These are phyloP conservation scores for Plagodis pulveraria DNA, from an alignment of 2,888 invertebrate species.

Conservation along the genomic window DNA sequence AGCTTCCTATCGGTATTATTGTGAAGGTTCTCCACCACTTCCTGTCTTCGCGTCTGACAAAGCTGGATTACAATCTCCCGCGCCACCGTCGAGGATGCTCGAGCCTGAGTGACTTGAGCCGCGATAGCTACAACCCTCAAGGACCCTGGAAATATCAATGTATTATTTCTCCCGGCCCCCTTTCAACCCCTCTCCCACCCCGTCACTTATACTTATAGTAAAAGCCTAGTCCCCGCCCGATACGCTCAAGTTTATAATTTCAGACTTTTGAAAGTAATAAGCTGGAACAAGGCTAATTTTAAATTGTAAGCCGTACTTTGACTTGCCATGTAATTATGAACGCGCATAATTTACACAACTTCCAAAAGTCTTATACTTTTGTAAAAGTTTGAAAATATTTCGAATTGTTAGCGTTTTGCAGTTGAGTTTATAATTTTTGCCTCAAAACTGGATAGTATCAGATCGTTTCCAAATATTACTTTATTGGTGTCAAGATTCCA, in stretches of 20 bases:
- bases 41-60: conserved; percentile 59
- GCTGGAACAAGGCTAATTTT: conserved; percentile 40
- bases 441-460: too few species aligned
- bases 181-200: conserved; percentile 38
- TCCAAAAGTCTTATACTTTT: not conserved
- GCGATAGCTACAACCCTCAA: conserved; percentile 55
- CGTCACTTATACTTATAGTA: conserved; percentile 45
- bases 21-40: conserved; percentile 52
- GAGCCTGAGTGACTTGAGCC: conserved; percentile 58
- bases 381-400: conserved; percentile 7
- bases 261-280: conserved; percentile 41
- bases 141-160: conserved; percentile 66
- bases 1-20: conserved; percentile 29
- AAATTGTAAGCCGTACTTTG: conserved; percentile 24
- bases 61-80: conserved; percentile 68
- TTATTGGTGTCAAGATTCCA: too few species aligned
- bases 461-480: too few species aligned
- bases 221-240: conserved; percentile 49
- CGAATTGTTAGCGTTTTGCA: not conserved
- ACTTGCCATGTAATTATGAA: conserved; percentile 19
- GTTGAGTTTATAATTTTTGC: not conserved
- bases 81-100: conserved; percentile 60
- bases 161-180: conserved; percentile 49
- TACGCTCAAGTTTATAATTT: conserved; percentile 44
- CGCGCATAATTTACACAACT: conserved; percentile 9